These are phyloP conservation scores for Prionailurus bengalensis DNA, from an alignment of 2,113 vertebrate species.

Conservation along the genomic window DNA sequence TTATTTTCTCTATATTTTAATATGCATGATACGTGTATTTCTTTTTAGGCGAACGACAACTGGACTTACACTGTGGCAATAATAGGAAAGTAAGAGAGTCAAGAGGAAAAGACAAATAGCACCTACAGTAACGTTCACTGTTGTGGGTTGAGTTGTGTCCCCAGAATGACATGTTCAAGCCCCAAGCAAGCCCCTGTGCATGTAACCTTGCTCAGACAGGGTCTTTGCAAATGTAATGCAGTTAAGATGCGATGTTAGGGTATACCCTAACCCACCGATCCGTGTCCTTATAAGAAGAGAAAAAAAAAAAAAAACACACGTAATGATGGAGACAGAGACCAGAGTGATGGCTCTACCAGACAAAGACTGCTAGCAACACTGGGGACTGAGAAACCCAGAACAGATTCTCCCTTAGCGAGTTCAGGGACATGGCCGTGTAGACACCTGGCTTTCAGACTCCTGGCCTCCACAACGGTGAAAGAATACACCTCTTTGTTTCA, in stretches of 20 bases:
- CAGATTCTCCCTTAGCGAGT: no score
- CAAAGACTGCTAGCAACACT: no score
- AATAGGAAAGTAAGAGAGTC: not conserved
- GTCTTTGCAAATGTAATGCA: not conserved
- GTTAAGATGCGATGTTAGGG: not conserved
- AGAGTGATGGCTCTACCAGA: fast-evolving
- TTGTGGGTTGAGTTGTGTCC: not conserved
- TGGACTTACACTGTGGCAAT: not conserved
- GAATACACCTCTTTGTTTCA: not conserved
- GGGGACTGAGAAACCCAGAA: fast-evolving
- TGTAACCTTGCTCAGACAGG: fast-evolving
- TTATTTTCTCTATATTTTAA: not conserved
- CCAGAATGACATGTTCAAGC: fast-evolving
- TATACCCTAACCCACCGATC: fast-evolving
- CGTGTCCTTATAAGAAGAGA: not conserved
- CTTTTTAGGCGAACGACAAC: not conserved
- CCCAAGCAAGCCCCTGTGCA: not conserved
- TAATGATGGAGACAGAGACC: not conserved
- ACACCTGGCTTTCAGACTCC: not conserved
- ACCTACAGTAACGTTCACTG: fast-evolving
- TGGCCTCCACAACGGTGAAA: fast-evolving
- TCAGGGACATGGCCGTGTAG: fast-evolving
- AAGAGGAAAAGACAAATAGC: not conserved
- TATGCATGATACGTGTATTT: not conserved
- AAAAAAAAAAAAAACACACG: not conserved